A percentile compares a stretch with the other conserved stretches of the same genome.
Evolutionary conservation across 2,888 invertebrate genomes (phyloP).

Genomic region (Latrodectus elegans): DNA sequence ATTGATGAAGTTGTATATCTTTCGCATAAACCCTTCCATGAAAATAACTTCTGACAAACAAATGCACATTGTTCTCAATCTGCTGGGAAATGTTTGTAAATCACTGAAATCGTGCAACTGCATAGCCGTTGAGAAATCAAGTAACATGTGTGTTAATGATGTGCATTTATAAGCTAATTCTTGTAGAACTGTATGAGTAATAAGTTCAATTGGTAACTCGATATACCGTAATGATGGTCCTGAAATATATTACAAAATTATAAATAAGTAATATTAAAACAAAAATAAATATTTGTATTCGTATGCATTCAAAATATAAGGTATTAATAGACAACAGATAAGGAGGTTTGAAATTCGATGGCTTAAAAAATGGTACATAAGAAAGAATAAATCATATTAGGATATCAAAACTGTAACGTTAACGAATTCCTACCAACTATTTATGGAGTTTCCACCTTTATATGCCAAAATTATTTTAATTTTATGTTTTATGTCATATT

Average conservation of each 20-base stretch:
- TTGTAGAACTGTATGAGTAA: conserved; percentile 96
- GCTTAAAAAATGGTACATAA: too few relatives aligned
- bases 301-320: too few relatives aligned
- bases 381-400: too few relatives aligned
- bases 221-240: conserved; percentile 91
- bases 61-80: conserved; percentile 94
- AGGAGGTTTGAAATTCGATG: too few relatives aligned
- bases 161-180: conserved; percentile 97
- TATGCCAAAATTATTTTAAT: too few relatives aligned
- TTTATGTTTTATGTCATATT: too few relatives aligned
- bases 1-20: conserved; percentile 99
- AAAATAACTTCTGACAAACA: conserved; percentile 99
- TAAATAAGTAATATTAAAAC: too few relatives aligned
- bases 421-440: too few relatives aligned
- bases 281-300: too few relatives aligned
- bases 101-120: conserved; percentile 99
- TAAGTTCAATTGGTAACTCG: conserved; percentile 95
- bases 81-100: conserved; percentile 98
- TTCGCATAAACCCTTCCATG: conserved; percentile 99
- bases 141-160: conserved; percentile 93
- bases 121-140: conserved; percentile 99
- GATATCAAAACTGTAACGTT: too few relatives aligned
- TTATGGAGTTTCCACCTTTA: too few relatives aligned
- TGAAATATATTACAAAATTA: conserved; percentile 17
- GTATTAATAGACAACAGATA: too few relatives aligned